phyloP scores from a whole-genome alignment of 2,888 invertebrate genomes.

The Melanchra persicariae region DNA sequence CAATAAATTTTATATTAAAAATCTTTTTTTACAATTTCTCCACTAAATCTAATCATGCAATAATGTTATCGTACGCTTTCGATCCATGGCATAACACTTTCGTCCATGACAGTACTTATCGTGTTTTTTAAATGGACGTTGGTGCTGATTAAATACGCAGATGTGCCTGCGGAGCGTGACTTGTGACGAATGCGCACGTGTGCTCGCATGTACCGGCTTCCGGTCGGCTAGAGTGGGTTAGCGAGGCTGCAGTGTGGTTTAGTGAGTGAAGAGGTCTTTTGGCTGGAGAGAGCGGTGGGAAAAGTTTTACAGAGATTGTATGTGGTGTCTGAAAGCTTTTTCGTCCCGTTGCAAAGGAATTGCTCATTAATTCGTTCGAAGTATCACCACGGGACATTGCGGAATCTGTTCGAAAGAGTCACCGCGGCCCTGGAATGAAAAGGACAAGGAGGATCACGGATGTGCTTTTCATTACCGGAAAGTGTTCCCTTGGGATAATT shows the following conservation, averaged over 20 bases:
- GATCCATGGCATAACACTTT: conserved; percentile 65
- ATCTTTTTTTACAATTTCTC: conserved; percentile 37
- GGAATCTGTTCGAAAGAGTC: too few relatives aligned
- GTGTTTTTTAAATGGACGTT: conserved; percentile 82
- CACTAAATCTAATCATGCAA: conserved; percentile 56
- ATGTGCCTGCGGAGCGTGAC: conserved; percentile 69
- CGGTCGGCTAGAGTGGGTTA: conserved; percentile 37
- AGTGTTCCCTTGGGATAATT: too few relatives aligned
- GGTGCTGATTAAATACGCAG: conserved; percentile 79
- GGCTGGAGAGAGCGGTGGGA: background rate
- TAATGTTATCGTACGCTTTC: conserved; percentile 68
- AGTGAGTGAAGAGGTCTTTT: background rate
- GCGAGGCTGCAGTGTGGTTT: background rate
- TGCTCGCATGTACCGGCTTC: conserved; percentile 55
- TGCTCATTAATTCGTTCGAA: background rate
- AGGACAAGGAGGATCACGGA: too few relatives aligned
- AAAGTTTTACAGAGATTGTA: background rate
- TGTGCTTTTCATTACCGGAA: too few relatives aligned
- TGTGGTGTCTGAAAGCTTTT: background rate
- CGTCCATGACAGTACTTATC: conserved; percentile 79
- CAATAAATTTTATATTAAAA: conserved; percentile 2
- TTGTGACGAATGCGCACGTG: conserved; percentile 80
- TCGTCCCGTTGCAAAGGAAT: background rate
- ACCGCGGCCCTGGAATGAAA: too few relatives aligned
- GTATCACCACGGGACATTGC: background rate